These are phyloP conservation scores for Cynopterus sphinx DNA, from an alignment of 2,797 vertebrate species.

Conservation along the genomic window DNA sequence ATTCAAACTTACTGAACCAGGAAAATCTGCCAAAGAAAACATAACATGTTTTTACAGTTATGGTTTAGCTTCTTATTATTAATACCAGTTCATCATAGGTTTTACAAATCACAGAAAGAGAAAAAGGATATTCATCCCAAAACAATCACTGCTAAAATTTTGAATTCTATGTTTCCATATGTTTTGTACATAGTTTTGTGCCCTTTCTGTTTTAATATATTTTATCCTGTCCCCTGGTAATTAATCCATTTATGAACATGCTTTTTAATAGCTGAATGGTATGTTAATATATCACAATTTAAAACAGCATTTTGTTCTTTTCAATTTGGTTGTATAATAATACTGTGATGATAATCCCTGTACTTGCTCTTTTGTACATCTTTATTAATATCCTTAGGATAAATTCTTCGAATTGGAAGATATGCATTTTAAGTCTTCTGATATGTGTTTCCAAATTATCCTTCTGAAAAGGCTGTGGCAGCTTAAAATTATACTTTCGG, in stretches of 20 bases:
- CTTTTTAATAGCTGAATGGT: background rate
- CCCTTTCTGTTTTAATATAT: background rate
- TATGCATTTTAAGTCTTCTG: background rate
- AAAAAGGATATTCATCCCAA: background rate
- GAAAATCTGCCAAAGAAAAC: background rate
- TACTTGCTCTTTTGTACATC: background rate
- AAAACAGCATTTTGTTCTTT: background rate
- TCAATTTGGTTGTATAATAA: background rate
- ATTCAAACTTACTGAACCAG: background rate
- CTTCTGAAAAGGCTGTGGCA: background rate
- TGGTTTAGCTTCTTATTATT: background rate
- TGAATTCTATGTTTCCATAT: background rate
- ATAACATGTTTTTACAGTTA: background rate
- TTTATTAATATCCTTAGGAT: background rate
- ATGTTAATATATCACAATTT: background rate
- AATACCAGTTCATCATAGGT: background rate
- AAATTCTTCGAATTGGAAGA: background rate
- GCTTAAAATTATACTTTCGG: background rate
- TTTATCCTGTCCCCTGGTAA: background rate
- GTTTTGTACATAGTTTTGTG: background rate
- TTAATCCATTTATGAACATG: background rate
- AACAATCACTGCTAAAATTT: background rate
- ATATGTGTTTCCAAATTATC: background rate
- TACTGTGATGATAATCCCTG: background rate
- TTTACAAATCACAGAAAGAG: background rate